phyloP scores from a whole-genome alignment of 2,888 invertebrate genomes.

The Xestia xanthographa region DNA sequence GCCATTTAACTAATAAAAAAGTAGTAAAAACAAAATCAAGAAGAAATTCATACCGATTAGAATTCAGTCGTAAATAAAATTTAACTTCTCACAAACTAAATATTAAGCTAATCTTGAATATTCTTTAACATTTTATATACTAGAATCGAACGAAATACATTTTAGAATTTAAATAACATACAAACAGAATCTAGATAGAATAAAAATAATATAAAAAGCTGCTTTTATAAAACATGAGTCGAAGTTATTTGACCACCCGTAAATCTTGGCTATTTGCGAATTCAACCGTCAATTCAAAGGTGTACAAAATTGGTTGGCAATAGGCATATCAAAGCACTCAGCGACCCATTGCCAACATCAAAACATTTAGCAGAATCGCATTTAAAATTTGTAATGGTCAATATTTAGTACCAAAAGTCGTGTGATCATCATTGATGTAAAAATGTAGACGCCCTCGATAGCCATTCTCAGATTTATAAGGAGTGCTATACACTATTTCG shows the following conservation, averaged over 20 bases:
- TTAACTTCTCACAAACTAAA: slow-evolving; percentile 20
- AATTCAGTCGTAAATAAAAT: slow-evolving; percentile 27
- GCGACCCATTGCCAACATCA: slow-evolving; percentile 29
- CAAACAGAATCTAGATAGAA: slow-evolving; percentile 10
- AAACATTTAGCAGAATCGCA: slow-evolving; percentile 32
- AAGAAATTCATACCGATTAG: background rate
- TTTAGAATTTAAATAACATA: slow-evolving; percentile 2
- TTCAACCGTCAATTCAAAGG: slow-evolving; percentile 34
- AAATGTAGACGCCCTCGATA: slow-evolving; percentile 40
- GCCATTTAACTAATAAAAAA: slow-evolving; percentile 27
- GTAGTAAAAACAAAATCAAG: slow-evolving; percentile 4
- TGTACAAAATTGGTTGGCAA: slow-evolving; percentile 40
- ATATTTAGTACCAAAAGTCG: slow-evolving; percentile 25
- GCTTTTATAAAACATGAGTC: background rate
- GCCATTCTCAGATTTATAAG: background rate
- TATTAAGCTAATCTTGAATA: slow-evolving; percentile 7
- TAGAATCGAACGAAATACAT: slow-evolving; percentile 23
- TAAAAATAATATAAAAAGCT: background rate
- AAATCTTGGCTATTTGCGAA: slow-evolving; percentile 19
- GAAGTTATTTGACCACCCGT: background rate
- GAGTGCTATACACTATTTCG: background rate
- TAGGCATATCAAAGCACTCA: slow-evolving; percentile 34
- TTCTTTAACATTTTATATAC: background rate
- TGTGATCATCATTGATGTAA: slow-evolving; percentile 23
- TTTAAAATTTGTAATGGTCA: slow-evolving; percentile 33